A percentile compares a stretch with the other conserved stretches of the same genome.
These are phyloP conservation scores for Takifugu bimaculatus DNA, from an alignment of 2,113 vertebrate genomes.

Conservation along the genomic window DNA sequence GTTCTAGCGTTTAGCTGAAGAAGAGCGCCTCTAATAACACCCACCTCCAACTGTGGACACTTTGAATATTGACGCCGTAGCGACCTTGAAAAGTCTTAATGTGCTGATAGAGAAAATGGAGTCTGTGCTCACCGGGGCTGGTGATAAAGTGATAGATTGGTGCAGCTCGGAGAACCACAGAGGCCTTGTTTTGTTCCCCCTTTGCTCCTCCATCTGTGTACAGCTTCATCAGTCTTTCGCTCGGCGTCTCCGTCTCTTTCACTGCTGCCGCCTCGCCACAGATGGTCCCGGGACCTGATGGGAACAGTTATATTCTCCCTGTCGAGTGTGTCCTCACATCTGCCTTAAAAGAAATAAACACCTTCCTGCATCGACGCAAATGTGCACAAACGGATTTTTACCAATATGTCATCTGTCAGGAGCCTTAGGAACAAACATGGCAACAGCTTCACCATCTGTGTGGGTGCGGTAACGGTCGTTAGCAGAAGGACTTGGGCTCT, in stretches of 20 bases:
- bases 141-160: constrained; percentile 60
- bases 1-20: constrained; percentile 9
- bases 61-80: constrained; percentile 32
- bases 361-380: too few species aligned
- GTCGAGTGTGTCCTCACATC: too few species aligned
- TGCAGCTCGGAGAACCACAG: constrained; percentile 35
- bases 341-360: too few species aligned
- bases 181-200: constrained; percentile 33
- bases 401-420: too few species aligned
- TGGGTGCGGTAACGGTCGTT: too few species aligned
- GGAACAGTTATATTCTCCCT: constrained; percentile 10
- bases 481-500: too few species aligned
- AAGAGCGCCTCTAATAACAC: constrained; percentile 14
- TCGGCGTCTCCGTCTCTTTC: constrained; percentile 19
- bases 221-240: constrained; percentile 46
- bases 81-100: constrained; percentile 44
- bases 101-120: constrained; percentile 57
- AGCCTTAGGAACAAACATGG: too few species aligned
- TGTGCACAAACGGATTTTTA: too few species aligned
- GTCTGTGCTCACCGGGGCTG: constrained; percentile 33
- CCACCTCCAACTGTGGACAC: constrained; percentile 25
- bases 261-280: constrained; percentile 26
- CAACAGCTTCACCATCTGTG: too few species aligned
- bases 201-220: constrained; percentile 44
- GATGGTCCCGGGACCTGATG: constrained; percentile 25